These are phyloP conservation scores for Clivina fossor DNA, from an alignment of 2,888 invertebrate genomes.

Conservation along the genomic window DNA sequence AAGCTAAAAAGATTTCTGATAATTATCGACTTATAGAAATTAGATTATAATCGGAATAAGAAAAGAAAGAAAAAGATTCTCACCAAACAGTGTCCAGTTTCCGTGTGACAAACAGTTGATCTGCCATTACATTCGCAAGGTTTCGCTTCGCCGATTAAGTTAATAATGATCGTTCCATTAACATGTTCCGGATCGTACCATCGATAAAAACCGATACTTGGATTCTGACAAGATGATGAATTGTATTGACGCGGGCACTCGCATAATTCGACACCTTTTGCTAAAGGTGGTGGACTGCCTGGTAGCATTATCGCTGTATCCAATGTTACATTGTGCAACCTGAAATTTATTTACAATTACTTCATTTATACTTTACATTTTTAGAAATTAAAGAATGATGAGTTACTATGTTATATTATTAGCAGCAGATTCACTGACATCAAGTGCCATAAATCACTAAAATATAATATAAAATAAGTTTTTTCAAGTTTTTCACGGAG, in stretches of 20 bases:
- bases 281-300: conserved; percentile 66
- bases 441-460: too few species aligned
- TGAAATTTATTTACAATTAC: too few species aligned
- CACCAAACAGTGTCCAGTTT: conserved; percentile 85
- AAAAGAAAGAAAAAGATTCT: conserved; percentile 38
- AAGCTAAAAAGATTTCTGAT: background rate
- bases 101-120: conserved; percentile 75
- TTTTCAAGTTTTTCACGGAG: too few species aligned
- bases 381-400: too few species aligned
- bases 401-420: too few species aligned
- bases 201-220: conserved; percentile 78
- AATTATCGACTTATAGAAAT: too few species aligned
- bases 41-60: too few species aligned
- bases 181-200: conserved; percentile 64
- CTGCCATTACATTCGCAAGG: conserved; percentile 82
- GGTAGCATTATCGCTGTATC: conserved; percentile 76
- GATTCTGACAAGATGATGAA: conserved; percentile 89
- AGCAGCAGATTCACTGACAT: too few species aligned
- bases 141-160: conserved; percentile 75
- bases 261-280: conserved; percentile 84
- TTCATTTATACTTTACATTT: too few species aligned
- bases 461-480: too few species aligned
- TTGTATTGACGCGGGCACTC: conserved; percentile 78
- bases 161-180: conserved; percentile 73
- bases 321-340: conserved; percentile 75